Base-by-base conservation (phyloP, 1,140 invertebrate species). In the Atta texana region DNA sequence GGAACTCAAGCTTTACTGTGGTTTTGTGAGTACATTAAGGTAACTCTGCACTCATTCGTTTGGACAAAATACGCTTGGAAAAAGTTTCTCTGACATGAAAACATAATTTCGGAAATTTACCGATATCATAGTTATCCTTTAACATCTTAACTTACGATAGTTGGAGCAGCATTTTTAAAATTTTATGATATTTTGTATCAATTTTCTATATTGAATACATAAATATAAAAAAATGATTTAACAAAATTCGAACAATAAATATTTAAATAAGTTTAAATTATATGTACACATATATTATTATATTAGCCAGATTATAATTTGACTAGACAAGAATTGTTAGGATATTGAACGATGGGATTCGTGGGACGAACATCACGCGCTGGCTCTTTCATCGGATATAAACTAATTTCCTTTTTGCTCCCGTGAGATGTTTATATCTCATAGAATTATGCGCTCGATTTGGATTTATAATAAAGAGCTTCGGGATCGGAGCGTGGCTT, bases 401-500 rank as follows among this genome's bases (percentile, higher is more conserved):
- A 90, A 90, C 89, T 85, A 90, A 90, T 90, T 90, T 90, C 81
- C 86, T 85, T 34, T 34, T 64, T 10, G 49, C 69, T 80, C 55
- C 75, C 76, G 71, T 71, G 78, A 85, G 86, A 93, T 93, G 91
- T 93, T 94, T 94, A 94, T 94, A 92, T 92, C 91, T 77, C 66
- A 76, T 39, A 89, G 91, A 93, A 94, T 93, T 92, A 92, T 93
- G 87, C 89, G 89, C 87, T 89, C 92, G 92, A 94, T 94, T 94
- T 93, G 93, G 93, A 94, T 95, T 93, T 94, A 94, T 95, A 94
- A 94, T 94, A 92, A 92, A 93, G 92, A 92, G 91, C 80, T 89
- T 86, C 89, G 69, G 86, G 76, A 88, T 90, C 78, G 69, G 63
- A 71, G 84, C 72, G 85, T 81, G 81, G 86, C 92, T 89, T 87